Percentiles rank a stretch among this genome's conserved stretches.
These are phyloP conservation scores for Hylaea fasciaria DNA, from an alignment of 2,888 invertebrate genomes.

Conservation along the genomic window DNA sequence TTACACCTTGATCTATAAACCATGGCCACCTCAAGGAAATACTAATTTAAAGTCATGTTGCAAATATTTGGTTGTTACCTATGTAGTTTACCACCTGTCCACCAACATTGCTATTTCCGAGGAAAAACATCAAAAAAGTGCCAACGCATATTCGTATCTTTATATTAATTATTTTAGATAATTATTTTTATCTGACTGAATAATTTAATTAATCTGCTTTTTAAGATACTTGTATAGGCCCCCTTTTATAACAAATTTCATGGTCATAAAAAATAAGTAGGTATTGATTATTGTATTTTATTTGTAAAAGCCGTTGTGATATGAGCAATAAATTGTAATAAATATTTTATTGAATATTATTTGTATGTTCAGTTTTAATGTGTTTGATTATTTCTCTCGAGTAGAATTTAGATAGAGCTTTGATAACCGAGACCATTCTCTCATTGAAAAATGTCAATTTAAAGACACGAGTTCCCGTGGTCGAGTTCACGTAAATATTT, in stretches of 20 bases:
- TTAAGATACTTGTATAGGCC: not conserved
- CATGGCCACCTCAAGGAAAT: no score
- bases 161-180: conserved; percentile 8
- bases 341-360: conserved; percentile 1
- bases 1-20: no score
- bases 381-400: conserved; percentile 1
- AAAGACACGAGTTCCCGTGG: no score
- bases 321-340: conserved; percentile 16
- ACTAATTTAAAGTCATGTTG: no score
- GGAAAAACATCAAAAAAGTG: conserved; percentile 11
- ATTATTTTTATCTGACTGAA: conserved; percentile 15
- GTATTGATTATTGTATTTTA: conserved; percentile 3
- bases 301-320: conserved; percentile 23
- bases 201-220: conserved; percentile 3
- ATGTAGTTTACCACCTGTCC: no score
- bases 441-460: conserved; percentile 13
- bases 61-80: no score
- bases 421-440: not conserved
- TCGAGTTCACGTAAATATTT: conserved; percentile 4
- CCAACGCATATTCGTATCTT: conserved; percentile 16
- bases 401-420: not conserved
- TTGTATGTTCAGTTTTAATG: conserved; percentile 2
- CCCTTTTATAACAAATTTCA: conserved; percentile 4
- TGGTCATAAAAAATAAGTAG: not conserved
- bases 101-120: not conserved